Evolutionary conservation across 2,797 vertebrate genomes (phyloP), one percentile per base, ranked within the genome.

Genomic region (Coluber constrictor): DNA sequence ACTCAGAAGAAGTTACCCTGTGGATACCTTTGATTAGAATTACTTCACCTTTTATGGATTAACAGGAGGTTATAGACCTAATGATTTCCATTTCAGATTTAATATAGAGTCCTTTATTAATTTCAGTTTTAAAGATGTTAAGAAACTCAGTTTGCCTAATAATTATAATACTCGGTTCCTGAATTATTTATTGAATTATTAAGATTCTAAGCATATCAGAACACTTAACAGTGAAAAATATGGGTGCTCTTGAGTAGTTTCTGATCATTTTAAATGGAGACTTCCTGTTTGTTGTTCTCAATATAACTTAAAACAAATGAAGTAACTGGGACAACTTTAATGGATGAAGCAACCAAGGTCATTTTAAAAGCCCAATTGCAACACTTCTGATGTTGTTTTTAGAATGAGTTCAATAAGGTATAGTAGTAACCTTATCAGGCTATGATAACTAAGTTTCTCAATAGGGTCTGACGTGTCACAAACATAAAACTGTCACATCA

Each of bases 401-500:
- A 98, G 97, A 98, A 97, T 95, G 95, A 96, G 93, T 94, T 96
- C 94, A 93, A 47, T 95, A 96, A 97, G 93, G 95, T 95, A 93
- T 93, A 94, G 90, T 93, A 94, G 90, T 94, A 94, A 95, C 92
- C 91, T 97, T 98, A 97, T 98, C 97, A 96, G 95, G 93, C 95
- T 96, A 95, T 94, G 95, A 94, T 95, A 96, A 95, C 96, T 95
- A 95, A 94, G 95, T 96, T 97, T 96, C 96, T 95, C 94, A 97
- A 97, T 97, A 97, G 96, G 87, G 95, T 96, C 96, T 95, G 97
- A 98, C 94, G 98, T 98, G 98, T 97, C 96, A 97, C 94, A 94
- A 97, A 98, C 96, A 98, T 97, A 98, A 98, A 97, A 97, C 98
- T 96, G 97, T 94, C 92, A 91, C 89, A 86, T 94, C 94, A 32